These are phyloP conservation scores for Orycteropus afer DNA, from an alignment of 2,113 vertebrate genomes.

Conservation along the genomic window DNA sequence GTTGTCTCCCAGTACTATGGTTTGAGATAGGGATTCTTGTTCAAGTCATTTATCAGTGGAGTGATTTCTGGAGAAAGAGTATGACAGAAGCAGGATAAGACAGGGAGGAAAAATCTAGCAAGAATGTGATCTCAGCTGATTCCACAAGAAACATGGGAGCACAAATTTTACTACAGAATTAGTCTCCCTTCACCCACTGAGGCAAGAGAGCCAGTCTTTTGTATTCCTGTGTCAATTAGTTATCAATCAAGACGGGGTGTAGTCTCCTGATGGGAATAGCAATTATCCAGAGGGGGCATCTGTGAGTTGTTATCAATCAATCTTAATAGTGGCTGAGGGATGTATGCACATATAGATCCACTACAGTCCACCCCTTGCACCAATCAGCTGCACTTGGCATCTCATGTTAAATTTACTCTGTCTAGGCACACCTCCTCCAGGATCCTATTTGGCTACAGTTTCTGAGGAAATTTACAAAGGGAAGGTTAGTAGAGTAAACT, in stretches of 20 bases:
- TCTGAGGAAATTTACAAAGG: background rate
- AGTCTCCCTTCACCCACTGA: background rate
- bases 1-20: too few relatives aligned
- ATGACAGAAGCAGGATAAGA: background rate
- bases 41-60: background rate
- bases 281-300: background rate
- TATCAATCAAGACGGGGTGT: background rate
- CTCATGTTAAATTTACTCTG: background rate
- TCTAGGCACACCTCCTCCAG: background rate
- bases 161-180: background rate
- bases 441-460: background rate
- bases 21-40: background rate
- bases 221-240: background rate
- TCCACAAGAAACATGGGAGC: background rate
- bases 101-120: background rate
- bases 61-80: constrained; percentile 15
- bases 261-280: background rate
- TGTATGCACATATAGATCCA: background rate
- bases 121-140: background rate
- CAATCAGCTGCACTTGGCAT: background rate
- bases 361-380: background rate
- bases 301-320: background rate
- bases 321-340: background rate
- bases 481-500: background rate
- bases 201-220: background rate